Conservation (phyloP, 2,797 vertebrate species). For the Tamandua tetradactyla region DNA sequence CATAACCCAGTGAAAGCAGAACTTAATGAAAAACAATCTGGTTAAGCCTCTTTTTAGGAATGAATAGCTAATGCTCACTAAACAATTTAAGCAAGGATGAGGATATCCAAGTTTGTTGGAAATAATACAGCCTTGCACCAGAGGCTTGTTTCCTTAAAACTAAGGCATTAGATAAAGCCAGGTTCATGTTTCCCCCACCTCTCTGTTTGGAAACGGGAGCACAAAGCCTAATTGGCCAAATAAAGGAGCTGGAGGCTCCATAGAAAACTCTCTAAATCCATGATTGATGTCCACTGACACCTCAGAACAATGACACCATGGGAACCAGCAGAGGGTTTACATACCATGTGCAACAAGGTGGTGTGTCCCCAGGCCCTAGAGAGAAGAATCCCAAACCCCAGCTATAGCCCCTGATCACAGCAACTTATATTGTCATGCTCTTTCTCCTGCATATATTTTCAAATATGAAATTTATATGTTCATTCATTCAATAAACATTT, state of each 20-base stretch:
- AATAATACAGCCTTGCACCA: constrained; percentile 34
- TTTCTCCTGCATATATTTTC: background rate
- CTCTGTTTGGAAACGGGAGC: constrained; percentile 62
- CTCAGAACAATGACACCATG: constrained; percentile 36
- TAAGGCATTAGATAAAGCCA: constrained; percentile 56
- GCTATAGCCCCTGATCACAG: background rate
- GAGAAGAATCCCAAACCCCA: background rate
- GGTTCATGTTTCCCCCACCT: constrained; percentile 62
- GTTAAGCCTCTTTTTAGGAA: constrained; percentile 65
- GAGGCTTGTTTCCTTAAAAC: constrained; percentile 51
- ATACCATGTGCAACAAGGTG: background rate
- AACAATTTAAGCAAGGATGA: constrained; percentile 14
- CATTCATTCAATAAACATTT: background rate
- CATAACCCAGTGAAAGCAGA: constrained; percentile 24
- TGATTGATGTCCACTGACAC: constrained; percentile 54
- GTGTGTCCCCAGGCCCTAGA: background rate
- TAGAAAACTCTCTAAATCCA: constrained; percentile 49
- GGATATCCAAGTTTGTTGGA: constrained; percentile 53
- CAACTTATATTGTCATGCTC: background rate
- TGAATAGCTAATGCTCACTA: constrained; percentile 45
- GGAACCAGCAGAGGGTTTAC: constrained; percentile 55
- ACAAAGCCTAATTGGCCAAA: constrained; percentile 58
- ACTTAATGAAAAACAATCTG: constrained; percentile 51
- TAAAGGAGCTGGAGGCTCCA: constrained; percentile 38
- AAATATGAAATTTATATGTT: background rate